Evolutionary conservation across 2,888 invertebrate genomes (phyloP), one percentile per base, ranked within the genome.

Genomic region (Stegana nigrithorax): DNA sequence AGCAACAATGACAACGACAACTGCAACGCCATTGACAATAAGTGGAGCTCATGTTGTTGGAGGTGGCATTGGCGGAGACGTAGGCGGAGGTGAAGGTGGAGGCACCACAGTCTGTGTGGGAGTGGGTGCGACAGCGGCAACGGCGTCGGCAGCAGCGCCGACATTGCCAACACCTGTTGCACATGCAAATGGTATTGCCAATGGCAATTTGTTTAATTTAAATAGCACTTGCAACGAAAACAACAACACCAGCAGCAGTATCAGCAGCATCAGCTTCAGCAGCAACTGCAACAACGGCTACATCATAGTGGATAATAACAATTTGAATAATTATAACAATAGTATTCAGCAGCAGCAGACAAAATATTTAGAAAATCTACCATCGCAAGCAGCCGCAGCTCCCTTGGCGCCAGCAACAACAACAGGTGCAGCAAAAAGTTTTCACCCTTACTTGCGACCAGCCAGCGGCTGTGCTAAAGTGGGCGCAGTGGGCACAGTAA

Each of bases 371-470:
- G 72, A 71, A 72, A 73, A 73, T 70, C 69, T 69, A 23, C 47
- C 47, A 47, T 23, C 53, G 17, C n/a, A 63, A 53, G 47, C 66
- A 53, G 58, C 56, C 61, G 27, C 62, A 42, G 61, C 58, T 23
- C 36, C 62, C 42, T n/a, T 57, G 14, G 26, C 65, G 53, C 8
- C 57, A 69, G 70, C 72, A 72, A 50, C 70, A 44, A 68, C 72
- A 59, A 68, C 81, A 63, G 65, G 77, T 67, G 72, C 77, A 66
- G 68, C 76, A 27, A 81, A 81, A 78, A 77, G 69, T 81, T 82
- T 78, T 65, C 82, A 82, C 78, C 83, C 80, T 57, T 82, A 81
- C 71, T 72, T 74, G 65, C 74, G 81, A 69, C 75, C 73, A 66
- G 32, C 7, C 60, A 27, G 19, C 59, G 56, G 7, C 19, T 29